Base-by-base conservation (phyloP, 2,888 invertebrate genomes). In the Caradrina kadenii region DNA sequence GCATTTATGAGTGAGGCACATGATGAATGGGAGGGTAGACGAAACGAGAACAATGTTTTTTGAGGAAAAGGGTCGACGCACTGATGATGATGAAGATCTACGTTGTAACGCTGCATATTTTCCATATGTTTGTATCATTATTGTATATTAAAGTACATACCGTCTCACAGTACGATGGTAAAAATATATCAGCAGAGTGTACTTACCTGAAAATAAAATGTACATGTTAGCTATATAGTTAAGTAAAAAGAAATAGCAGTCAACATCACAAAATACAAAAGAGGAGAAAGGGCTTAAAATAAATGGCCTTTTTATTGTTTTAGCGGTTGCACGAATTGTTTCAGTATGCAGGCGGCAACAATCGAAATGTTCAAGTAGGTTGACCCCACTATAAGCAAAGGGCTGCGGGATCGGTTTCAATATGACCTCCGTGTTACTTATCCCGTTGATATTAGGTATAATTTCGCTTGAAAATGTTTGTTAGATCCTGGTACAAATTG, bases 201-300 rank as follows among this genome's bases (percentile, higher is more conserved):
- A 94, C 94, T 93, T 94, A 93, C 94, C 94, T 94, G 93, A 87
- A 93, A 86, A 80, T 84, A 87, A 86, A 87, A 86, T 80, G 82
- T 83, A 48, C 79, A 31, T 55, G 69, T 84, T 72, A 79, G 70
- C 42, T 58, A 67, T 60, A 58, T 59, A 53, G 48, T 73, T 69
- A 64, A 59, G 39, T 54, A 63, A 69, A 63, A 66, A 84, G 80
- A 69, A 69, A 58, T 66, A 61, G 75, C 69, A 73, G 62, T 45
- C 31, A 35, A 22, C 19, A 74, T 68, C 63, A 77, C 64, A 82
- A 77, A 69, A 52, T 42, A 60, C 69, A 54, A 73, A 70, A 80
- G 17, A 42, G 45, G 66, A 56, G n/a, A 55, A 69, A 85, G 79
- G 79, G 65, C 69, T 60, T 50, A 42, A 68, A 59, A 49, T 63